phyloP scores from a whole-genome alignment of 2,797 vertebrate species.

The Falco berigora region DNA sequence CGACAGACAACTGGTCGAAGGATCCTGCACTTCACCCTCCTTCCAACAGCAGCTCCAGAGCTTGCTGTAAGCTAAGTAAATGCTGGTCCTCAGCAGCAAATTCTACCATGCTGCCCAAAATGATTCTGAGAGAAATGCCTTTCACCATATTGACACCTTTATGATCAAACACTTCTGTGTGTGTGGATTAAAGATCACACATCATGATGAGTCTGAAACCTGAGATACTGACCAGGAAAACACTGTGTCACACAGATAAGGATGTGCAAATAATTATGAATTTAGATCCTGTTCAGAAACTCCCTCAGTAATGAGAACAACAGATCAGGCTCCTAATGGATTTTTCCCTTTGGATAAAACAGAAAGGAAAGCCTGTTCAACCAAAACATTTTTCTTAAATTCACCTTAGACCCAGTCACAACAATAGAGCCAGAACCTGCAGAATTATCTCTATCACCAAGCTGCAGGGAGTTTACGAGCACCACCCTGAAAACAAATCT shows the following conservation, averaged over 20 bases:
- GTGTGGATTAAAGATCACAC: neutral
- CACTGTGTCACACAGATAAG: neutral
- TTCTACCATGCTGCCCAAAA: neutral
- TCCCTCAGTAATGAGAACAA: neutral
- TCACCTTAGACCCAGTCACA: slow-evolving; percentile 12
- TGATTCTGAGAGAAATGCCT: neutral
- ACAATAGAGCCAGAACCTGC: slow-evolving; percentile 3
- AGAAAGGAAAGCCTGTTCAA: neutral
- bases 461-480: slow-evolving; percentile 57
- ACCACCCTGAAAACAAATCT: slow-evolving; percentile 43
- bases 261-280: neutral
- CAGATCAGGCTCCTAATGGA: neutral
- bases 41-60: neutral
- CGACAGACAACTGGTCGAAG: fast-evolving
- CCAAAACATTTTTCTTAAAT: slow-evolving; percentile 28
- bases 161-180: neutral
- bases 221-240: neutral
- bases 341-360: neutral
- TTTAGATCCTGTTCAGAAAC: neutral
- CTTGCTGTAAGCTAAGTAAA: neutral
- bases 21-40: neutral
- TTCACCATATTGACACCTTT: neutral
- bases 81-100: neutral
- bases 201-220: neutral
- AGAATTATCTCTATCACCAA: slow-evolving; percentile 33